phyloP scores from a whole-genome alignment of 2,888 invertebrate genomes.

The Augochlorella aurata region DNA sequence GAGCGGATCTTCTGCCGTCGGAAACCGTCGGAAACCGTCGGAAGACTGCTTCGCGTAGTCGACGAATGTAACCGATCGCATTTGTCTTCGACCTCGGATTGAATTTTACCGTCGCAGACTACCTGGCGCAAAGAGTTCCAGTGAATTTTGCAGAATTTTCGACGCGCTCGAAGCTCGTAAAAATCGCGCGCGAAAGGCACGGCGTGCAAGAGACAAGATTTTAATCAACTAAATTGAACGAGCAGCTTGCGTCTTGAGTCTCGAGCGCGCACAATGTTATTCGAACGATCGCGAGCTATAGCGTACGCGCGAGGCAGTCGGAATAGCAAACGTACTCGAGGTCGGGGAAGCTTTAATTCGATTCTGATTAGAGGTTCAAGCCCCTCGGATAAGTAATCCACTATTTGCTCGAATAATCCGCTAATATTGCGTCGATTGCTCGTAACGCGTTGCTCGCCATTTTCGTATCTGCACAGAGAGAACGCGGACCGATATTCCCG shows the following conservation, averaged over 20 bases:
- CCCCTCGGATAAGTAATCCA: background rate
- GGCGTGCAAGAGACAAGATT: background rate
- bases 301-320: background rate
- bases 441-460: background rate
- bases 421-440: background rate
- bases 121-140: too few species aligned
- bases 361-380: conserved; percentile 2
- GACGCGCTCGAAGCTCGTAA: too few species aligned
- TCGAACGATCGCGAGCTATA: background rate
- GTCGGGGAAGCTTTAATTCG: conserved; percentile 1
- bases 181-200: too few species aligned
- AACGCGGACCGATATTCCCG: background rate
- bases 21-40: too few species aligned
- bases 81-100: too few species aligned
- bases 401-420: conserved; percentile 1
- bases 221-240: background rate
- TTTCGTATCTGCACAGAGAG: too few species aligned
- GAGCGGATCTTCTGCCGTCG: too few species aligned
- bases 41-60: too few species aligned
- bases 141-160: too few species aligned
- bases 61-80: too few species aligned
- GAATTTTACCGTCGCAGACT: too few species aligned
- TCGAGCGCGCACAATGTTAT: background rate
- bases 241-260: too few species aligned
- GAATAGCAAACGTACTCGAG: conserved; percentile 2